Conservation (phyloP, 2,113 vertebrate species). For the Lipophrys pholis region DNA sequence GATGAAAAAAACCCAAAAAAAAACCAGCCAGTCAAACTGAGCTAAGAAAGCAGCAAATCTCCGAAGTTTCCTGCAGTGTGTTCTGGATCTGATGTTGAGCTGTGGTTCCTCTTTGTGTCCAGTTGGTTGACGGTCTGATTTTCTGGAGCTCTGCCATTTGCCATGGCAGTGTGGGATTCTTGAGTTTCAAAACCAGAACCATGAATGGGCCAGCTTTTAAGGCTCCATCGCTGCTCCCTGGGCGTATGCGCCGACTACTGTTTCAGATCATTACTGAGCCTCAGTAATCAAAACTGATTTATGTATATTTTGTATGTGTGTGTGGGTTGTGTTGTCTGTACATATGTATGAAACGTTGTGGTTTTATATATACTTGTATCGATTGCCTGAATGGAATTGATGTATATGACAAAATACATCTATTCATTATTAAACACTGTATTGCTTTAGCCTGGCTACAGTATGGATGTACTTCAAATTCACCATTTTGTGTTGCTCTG, state of each 20-base stretch:
- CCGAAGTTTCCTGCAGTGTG: slow-evolving; percentile 44
- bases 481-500: slow-evolving; percentile 6
- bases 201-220: slow-evolving; percentile 50
- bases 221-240: slow-evolving; percentile 50
- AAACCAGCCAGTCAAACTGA: slow-evolving; percentile 27
- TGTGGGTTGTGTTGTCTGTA: slow-evolving; percentile 33
- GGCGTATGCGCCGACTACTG: slow-evolving; percentile 62
- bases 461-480: slow-evolving; percentile 11
- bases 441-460: slow-evolving; percentile 17
- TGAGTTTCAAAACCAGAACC: slow-evolving; percentile 78
- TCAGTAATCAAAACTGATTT: slow-evolving; percentile 74
- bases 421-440: slow-evolving; percentile 18
- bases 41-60: slow-evolving; percentile 46
- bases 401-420: slow-evolving; percentile 24
- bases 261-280: slow-evolving; percentile 73
- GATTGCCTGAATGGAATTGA: slow-evolving; percentile 21
- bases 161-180: slow-evolving; percentile 67
- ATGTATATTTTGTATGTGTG: slow-evolving; percentile 55
- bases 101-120: slow-evolving; percentile 54
- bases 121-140: slow-evolving; percentile 69
- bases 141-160: slow-evolving; percentile 71
- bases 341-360: slow-evolving; percentile 32
- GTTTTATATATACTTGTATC: slow-evolving; percentile 15
- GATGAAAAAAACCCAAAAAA: slow-evolving; percentile 28
- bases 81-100: slow-evolving; percentile 43